phyloP scores from a whole-genome alignment of 2,888 invertebrate species.

The Octodonta nipae region DNA sequence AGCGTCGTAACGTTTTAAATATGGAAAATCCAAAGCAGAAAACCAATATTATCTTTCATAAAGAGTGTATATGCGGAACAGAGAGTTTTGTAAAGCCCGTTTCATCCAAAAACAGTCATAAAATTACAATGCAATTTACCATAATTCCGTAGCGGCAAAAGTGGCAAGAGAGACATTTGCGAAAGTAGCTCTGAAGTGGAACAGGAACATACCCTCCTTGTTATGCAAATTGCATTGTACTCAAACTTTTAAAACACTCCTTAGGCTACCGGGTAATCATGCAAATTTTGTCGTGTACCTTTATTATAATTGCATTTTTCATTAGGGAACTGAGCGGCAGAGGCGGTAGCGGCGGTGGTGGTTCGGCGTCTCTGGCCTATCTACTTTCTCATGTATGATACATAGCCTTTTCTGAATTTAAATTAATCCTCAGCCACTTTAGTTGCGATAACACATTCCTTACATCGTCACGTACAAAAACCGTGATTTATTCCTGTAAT shows the following conservation, averaged over 20 bases:
- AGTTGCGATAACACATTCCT: constrained; percentile 5
- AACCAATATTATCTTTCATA: too few species aligned
- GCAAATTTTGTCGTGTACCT: constrained; percentile 26
- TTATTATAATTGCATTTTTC: constrained; percentile 28
- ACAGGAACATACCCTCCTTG: constrained; percentile 26
- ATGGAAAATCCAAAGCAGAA: too few species aligned
- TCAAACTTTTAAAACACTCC: constrained; percentile 35
- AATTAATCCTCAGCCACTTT: constrained; percentile 8
- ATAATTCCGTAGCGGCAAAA: constrained; percentile 24
- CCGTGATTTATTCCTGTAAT: too few species aligned
- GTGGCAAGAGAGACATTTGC: constrained; percentile 30
- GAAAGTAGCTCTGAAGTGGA: constrained; percentile 27
- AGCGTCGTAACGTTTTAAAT: too few species aligned
- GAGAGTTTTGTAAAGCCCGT: too few species aligned
- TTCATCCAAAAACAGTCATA: constrained; percentile 23
- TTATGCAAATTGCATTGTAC: constrained; percentile 36
- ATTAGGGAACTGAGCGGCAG: constrained; percentile 11
- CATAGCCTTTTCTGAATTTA: constrained; percentile 11
- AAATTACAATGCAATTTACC: constrained; percentile 30
- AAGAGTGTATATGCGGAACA: too few species aligned
- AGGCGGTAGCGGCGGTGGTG: constrained; percentile 1
- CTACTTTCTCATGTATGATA: constrained; percentile 9
- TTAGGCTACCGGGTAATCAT: constrained; percentile 29
- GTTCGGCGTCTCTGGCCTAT: background rate
- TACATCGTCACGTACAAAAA: too few species aligned